Base-by-base conservation (phyloP, 2,797 vertebrate species). In the Lindbergichthys nudifrons region DNA sequence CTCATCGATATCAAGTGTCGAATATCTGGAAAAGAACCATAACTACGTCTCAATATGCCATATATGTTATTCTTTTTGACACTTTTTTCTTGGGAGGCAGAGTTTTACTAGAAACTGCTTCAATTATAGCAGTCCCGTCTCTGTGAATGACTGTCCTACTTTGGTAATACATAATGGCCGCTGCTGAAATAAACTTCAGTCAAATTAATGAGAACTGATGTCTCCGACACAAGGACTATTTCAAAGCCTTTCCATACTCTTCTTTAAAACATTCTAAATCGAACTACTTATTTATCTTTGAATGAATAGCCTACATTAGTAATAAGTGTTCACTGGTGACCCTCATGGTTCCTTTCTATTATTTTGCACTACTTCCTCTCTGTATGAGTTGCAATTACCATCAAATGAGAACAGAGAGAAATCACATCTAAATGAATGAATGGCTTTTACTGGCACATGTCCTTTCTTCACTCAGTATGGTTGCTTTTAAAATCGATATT, bases 141-240 rank as follows among this genome's bases (percentile, higher is more conserved):
- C 62, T 2, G 56, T 58, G 51, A 84, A 74, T 69, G 78, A 47
- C 46, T 75, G 75, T 54, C 80, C 82, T 81, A 87, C 70, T 90
- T 85, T 74, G 14, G 13, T 59, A 68, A 77, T 59, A 43, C 51
- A 47, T 75, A 73, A 75, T 70, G 77, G 67, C 57, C 8, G 19
- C 50, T 74, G 26, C 50, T 74, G 26, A 70, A 75, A 81, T 65
- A 85, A 73, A 71, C 59, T 48, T 60, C 19, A 56, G 36, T 66
- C 1, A 57, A 70, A 71, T 73, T 72, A 86, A 70, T 66, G 60
- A 82, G 77, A 73, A 70, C 81, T 66, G 68, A 71, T 64, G 51
- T 71, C 43, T 79, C 57, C 79, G 7, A 73, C 50, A 65, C 10
- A 56, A 79, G 47, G 59, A 72, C 64, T 58, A 16, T n/a, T 23